These are phyloP conservation scores for Rhopalosiphum maidis DNA, from an alignment of 1,140 invertebrate genomes.

Conservation along the genomic window DNA sequence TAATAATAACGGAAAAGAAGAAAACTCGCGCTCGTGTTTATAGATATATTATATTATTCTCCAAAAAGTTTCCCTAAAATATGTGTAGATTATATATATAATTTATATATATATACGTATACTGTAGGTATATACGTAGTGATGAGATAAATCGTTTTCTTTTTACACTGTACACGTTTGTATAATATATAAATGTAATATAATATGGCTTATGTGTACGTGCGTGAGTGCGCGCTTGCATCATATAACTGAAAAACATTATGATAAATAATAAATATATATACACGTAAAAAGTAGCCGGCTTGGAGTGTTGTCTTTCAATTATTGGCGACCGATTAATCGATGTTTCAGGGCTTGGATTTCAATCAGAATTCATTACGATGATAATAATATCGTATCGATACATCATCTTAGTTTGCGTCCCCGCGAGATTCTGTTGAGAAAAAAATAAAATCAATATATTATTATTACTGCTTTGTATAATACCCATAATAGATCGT, in stretches of 20 bases:
- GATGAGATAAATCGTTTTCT: background rate
- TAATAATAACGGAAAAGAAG: background rate
- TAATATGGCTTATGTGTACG: background rate
- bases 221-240: background rate
- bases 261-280: background rate
- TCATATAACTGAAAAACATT: slow-evolving; percentile 2
- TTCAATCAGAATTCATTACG: background rate
- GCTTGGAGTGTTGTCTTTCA: background rate
- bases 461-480: background rate
- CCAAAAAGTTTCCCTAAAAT: background rate
- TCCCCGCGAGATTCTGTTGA: background rate
- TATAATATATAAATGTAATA: slow-evolving; percentile 24
- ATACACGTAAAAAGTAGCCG: background rate
- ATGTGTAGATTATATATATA: background rate
- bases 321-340: background rate
- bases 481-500: background rate
- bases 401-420: background rate
- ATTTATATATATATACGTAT: background rate
- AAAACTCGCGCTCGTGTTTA: background rate
- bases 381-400: background rate
- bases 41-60: background rate
- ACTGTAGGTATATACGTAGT: background rate
- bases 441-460: background rate
- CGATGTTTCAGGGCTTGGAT: background rate
- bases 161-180: slow-evolving; percentile 32